phyloP scores from a whole-genome alignment of 2,888 invertebrate genomes.

The Luperina testacea region DNA sequence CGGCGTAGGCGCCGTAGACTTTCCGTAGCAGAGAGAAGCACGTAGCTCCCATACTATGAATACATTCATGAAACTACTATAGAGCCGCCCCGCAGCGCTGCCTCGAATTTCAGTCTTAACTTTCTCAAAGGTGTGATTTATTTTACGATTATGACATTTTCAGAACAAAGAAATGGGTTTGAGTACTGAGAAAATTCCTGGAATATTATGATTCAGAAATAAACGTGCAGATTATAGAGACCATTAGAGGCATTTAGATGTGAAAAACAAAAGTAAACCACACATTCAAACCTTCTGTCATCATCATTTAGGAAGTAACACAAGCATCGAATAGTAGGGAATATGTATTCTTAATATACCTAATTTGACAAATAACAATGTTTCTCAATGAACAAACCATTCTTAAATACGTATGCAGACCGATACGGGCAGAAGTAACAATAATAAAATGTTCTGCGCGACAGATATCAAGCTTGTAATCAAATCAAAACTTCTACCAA shows the following conservation, averaged over 20 bases:
- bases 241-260: neutral
- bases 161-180: conserved; percentile 40
- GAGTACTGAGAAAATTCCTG: conserved; percentile 1
- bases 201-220: conserved; percentile 7
- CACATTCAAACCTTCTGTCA: neutral
- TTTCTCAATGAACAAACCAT: neutral
- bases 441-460: conserved; percentile 30
- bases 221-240: neutral
- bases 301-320: neutral
- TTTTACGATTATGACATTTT: conserved; percentile 48
- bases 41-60: conserved; percentile 59
- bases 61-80: conserved; percentile 55
- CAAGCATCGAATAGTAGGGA: neutral
- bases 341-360: neutral
- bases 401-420: conserved; percentile 9
- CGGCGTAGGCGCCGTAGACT: conserved; percentile 54
- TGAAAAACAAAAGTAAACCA: neutral
- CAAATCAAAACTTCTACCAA: conserved; percentile 61
- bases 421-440: conserved; percentile 33
- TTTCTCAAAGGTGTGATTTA: conserved; percentile 46
- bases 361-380: neutral
- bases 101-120: conserved; percentile 34
- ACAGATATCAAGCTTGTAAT: conserved; percentile 49
- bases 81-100: conserved; percentile 35
- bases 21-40: conserved; percentile 51